Base-by-base conservation (phyloP, 2,888 invertebrate species). In the Drosophila demipolita region DNA sequence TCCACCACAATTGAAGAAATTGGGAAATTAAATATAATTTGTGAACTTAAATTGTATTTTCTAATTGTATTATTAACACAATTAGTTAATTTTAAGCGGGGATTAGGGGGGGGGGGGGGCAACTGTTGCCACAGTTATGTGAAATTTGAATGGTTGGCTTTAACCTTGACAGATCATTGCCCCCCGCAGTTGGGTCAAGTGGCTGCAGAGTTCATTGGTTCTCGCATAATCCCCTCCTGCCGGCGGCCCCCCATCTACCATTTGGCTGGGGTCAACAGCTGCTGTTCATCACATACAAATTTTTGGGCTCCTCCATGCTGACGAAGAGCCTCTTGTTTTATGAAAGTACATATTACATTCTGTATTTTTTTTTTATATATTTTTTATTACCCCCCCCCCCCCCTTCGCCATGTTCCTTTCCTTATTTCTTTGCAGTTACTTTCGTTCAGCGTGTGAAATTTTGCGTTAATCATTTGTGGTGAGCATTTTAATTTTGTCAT, bases 161-260 rank as follows among this genome's bases (percentile, higher is more conserved):
- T 69, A 48, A 60, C 70, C 69, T 68, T 68, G 59, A 59, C 32
- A 45, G 68, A 68, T 32, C 69, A 42, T 58, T 68, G 69, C 36
- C 58, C 29, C 29, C 40, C 36, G n/a, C 23, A 42, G 42, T 52
- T 58, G 58, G 50, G 40, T 68, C 69, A 68, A 68, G 36, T n/a
- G 29, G 58, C 26, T 35, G 40, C 68, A 36, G 54, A 50, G 29
- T 29, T 29, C 29, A 29, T 66, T 66, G 42, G 35, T n/a, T 66
- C 36, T 29, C 36, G n/a, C 66, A 45, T 29, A 52, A 45, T 66
- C 52, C n/a, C 66, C 54, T 15, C 26, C 67, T 8, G 1, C 23
- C 32, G 15, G n/a, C 1, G n/a, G 0, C 8, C 20, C 4, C 2
- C 40, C 32, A 26, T n/a, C 7, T 29, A 6, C 29, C 29, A 29